Conservation (phyloP, 2,797 vertebrate species). For the Discoglossus pictus region DNA sequence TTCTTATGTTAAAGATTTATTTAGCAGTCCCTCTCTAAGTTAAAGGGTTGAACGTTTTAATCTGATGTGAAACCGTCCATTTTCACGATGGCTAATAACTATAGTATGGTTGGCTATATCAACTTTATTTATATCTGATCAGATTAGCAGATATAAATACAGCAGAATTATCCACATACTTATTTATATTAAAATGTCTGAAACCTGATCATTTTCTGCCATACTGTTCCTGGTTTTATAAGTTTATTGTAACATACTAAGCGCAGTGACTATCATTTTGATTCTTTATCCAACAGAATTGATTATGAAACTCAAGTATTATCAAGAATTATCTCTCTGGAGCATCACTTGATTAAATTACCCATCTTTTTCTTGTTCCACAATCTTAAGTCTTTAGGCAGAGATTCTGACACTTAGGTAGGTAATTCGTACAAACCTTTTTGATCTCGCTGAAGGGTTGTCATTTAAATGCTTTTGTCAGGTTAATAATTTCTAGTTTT, state of each 20-base stretch:
- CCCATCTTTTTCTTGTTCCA: constrained; percentile 41
- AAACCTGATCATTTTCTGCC: no score
- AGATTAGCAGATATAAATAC: no score
- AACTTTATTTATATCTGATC: no score
- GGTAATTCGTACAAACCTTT: constrained; percentile 44
- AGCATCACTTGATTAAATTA: constrained; percentile 36
- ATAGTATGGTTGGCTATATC: no score
- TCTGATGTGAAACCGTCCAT: no score
- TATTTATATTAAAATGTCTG: no score
- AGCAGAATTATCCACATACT: no score
- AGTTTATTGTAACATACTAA: constrained; percentile 7
- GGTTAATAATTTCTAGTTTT: constrained; percentile 34
- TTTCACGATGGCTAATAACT: no score
- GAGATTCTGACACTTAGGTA: constrained; percentile 40
- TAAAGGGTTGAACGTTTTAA: no score
- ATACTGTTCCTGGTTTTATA: no score
- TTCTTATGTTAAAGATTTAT: no score
- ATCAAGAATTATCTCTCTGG: constrained; percentile 27
- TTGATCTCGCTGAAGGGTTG: constrained; percentile 22
- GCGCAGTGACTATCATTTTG: constrained; percentile 31
- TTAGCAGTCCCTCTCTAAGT: no score
- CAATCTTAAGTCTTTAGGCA: constrained; percentile 44
- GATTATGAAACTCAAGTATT: constrained; percentile 41
- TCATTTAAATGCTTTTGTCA: constrained; percentile 49
- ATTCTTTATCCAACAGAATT: constrained; percentile 47